phyloP scores from a whole-genome alignment of 2,113 vertebrate genomes.

The Upupa epops region DNA sequence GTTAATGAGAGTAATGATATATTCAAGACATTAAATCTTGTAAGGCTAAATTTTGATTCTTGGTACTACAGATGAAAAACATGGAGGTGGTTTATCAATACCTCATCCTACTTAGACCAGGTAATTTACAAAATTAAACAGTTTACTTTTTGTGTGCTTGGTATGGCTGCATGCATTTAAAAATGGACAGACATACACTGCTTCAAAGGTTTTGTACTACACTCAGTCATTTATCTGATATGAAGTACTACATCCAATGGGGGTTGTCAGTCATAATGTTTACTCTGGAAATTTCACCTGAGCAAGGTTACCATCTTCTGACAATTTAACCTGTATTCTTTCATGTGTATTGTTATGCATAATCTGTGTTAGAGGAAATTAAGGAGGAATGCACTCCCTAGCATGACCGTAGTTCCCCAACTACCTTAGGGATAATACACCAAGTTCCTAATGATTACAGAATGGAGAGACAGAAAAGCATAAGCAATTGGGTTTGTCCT shows the following conservation, averaged over 20 bases:
- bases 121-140: not conserved
- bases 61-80: not conserved
- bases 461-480: accelerated
- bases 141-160: not conserved
- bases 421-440: accelerated
- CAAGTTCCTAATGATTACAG: not conserved
- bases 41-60: not conserved
- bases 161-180: not conserved
- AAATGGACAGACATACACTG: not conserved
- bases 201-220: not conserved
- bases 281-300: not conserved
- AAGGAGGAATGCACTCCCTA: not conserved
- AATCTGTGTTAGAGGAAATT: not conserved
- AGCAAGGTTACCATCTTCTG: not conserved
- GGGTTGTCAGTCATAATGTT: not conserved
- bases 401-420: accelerated
- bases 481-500: not conserved
- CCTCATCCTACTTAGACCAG: not conserved
- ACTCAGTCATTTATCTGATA: not conserved
- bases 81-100: not conserved
- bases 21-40: not conserved
- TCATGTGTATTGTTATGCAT: not conserved
- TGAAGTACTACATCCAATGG: not conserved
- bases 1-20: not conserved
- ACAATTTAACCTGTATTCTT: not conserved